phyloP scores from a whole-genome alignment of 2,888 invertebrate genomes.

The Tethea ocularis region DNA sequence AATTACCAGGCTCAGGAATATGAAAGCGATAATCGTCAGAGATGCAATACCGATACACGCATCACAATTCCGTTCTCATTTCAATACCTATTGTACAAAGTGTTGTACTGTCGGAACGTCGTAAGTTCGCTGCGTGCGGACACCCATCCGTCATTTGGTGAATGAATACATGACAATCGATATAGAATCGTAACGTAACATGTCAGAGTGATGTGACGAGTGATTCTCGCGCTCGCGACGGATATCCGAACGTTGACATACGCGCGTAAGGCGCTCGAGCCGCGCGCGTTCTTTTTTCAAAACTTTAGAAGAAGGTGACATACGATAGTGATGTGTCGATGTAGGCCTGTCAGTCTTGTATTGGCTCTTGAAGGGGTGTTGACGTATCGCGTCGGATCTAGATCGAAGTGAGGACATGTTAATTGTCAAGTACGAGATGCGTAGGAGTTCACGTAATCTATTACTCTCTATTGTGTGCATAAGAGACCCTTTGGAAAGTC shows the following conservation, averaged over 20 bases:
- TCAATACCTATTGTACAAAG: constrained; percentile 75
- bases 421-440: constrained; percentile 63
- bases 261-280: constrained; percentile 32
- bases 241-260: constrained; percentile 68
- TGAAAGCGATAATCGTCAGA: constrained; percentile 69
- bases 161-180: constrained; percentile 72
- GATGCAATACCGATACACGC: constrained; percentile 73
- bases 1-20: constrained; percentile 67
- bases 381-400: constrained; percentile 71
- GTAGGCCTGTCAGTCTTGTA: constrained; percentile 71
- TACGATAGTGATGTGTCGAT: constrained; percentile 68
- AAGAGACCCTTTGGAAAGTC: constrained; percentile 5
- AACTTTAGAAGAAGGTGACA: constrained; percentile 61
- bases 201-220: constrained; percentile 59
- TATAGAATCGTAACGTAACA: constrained; percentile 68
- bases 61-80: constrained; percentile 63
- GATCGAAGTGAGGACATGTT: constrained; percentile 72
- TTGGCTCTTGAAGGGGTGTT: constrained; percentile 70
- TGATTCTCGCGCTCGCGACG: constrained; percentile 64
- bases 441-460: constrained; percentile 44
- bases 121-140: constrained; percentile 55
- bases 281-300: constrained; percentile 54
- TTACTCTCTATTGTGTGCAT: constrained; percentile 1
- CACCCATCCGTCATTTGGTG: constrained; percentile 73
- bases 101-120: constrained; percentile 52